Evolutionary conservation across 2,888 invertebrate species (phyloP).

Genomic region (Melipona beecheii): DNA sequence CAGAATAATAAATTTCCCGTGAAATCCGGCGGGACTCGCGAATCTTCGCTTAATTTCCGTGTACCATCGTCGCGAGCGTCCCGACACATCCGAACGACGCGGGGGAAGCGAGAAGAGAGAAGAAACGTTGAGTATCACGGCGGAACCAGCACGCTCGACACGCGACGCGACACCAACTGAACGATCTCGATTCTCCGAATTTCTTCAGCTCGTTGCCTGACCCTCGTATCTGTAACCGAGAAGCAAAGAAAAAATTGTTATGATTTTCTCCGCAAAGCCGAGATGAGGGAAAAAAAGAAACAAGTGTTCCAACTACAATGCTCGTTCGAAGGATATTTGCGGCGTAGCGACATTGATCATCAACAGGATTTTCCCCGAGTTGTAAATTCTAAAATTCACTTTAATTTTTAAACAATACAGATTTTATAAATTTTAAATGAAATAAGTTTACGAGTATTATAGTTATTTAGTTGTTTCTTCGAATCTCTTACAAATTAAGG

Average conservation of each 20-base stretch:
- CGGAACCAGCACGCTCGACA: neutral
- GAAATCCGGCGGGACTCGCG: conserved; percentile 19
- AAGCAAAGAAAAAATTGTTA: conserved; percentile 30
- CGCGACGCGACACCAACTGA: conserved; percentile 21
- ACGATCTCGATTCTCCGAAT: conserved; percentile 8
- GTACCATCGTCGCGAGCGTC: conserved; percentile 31
- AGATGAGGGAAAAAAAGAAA: neutral
- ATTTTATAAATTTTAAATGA: no score
- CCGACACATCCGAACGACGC: conserved; percentile 22
- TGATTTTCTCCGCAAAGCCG: neutral
- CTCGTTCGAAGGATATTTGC: conserved; percentile 46
- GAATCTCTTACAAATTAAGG: no score
- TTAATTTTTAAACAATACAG: neutral
- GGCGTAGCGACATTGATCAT: conserved; percentile 50
- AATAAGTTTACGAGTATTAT: no score
- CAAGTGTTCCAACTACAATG: conserved; percentile 24
- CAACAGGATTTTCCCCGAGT: conserved; percentile 19
- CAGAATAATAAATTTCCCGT: conserved; percentile 8
- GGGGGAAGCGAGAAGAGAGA: neutral
- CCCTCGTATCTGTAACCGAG: conserved; percentile 57
- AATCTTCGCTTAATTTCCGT: conserved; percentile 39
- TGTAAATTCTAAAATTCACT: neutral
- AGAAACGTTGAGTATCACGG: neutral
- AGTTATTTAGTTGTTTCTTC: no score
- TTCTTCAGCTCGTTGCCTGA: conserved; percentile 3